A percentile compares a stretch with the other conserved stretches of the same genome.
Evolutionary conservation across 2,888 invertebrate genomes (phyloP).

Genomic region (Gymnocheta viridis): DNA sequence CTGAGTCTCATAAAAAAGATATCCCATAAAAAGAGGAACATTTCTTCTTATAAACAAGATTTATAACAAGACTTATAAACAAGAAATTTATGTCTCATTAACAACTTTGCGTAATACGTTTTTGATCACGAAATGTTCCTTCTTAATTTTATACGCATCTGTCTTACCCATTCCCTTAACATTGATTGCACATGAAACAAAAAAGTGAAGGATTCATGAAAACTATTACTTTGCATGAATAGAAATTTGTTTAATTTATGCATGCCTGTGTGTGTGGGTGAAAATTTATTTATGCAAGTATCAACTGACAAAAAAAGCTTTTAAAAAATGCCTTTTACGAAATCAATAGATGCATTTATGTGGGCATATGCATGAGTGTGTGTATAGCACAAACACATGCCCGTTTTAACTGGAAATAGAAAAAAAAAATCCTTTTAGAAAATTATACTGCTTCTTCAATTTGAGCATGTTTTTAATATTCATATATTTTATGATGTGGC

Average conservation of each 20-base stretch:
- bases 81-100: background rate
- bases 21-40: background rate
- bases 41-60: background rate
- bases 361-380: background rate
- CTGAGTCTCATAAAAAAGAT: background rate
- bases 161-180: background rate
- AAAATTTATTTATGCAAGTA: slow-evolving; percentile 33
- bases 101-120: background rate
- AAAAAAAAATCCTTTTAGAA: slow-evolving; percentile 16
- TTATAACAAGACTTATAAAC: too few species aligned
- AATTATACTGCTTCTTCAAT: slow-evolving; percentile 16
- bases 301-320: slow-evolving; percentile 30
- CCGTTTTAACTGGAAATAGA: background rate
- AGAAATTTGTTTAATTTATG: slow-evolving; percentile 41
- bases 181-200: slow-evolving; percentile 20
- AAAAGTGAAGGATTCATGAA: background rate
- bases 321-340: slow-evolving; percentile 37
- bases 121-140: background rate
- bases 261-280: slow-evolving; percentile 4
- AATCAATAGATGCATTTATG: slow-evolving; percentile 47
- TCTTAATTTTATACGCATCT: background rate
- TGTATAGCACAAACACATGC: slow-evolving; percentile 15
- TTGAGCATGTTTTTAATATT: slow-evolving; percentile 22
- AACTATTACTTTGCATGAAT: slow-evolving; percentile 26
- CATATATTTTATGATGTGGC: slow-evolving; percentile 23